Conservation (phyloP, 30 jellyfish, hydroid and myxozoan species). For the Aurelia sp. region DNA sequence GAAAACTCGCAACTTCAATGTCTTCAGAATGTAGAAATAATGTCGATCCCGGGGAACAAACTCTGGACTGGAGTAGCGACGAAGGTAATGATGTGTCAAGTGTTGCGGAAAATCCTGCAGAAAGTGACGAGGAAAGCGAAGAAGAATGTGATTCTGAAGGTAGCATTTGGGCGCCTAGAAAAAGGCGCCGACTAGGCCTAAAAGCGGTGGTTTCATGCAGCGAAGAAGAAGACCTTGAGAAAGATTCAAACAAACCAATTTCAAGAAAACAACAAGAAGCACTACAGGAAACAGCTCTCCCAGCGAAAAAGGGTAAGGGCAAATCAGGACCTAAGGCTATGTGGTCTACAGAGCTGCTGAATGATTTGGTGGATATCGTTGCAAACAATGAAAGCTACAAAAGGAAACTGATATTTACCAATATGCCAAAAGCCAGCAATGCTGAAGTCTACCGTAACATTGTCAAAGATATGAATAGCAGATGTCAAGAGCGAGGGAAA, state of each 20-base stretch:
- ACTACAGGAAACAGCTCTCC: slow-evolving; percentile 25
- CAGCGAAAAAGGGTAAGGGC: slow-evolving; percentile 42
- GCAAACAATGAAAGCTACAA: slow-evolving; percentile 69
- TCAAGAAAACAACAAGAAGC: slow-evolving; percentile 22
- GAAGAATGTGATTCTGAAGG: slow-evolving; percentile 20
- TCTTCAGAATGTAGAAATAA: too few relatives aligned
- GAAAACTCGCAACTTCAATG: too few relatives aligned
- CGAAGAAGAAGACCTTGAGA: slow-evolving; percentile 17
- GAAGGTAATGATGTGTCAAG: too few relatives aligned
- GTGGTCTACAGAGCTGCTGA: slow-evolving; percentile 65
- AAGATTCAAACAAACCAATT: slow-evolving; percentile 33
- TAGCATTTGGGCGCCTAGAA: slow-evolving; percentile 35
- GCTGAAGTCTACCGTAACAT: too few relatives aligned
- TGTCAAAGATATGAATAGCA: too few relatives aligned
- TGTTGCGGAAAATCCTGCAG: too few relatives aligned
- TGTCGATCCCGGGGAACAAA: too few relatives aligned
- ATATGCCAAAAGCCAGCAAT: too few relatives aligned
- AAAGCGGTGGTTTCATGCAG: slow-evolving; percentile 28
- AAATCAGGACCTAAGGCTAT: slow-evolving; percentile 57
- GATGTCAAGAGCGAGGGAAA: slow-evolving; percentile 64
- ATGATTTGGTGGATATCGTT: slow-evolving; percentile 55
- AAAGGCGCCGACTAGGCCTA: slow-evolving; percentile 49
- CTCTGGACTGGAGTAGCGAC: too few relatives aligned
- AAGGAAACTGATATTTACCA: slow-evolving; percentile 62
- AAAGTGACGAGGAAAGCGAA: too few relatives aligned